phyloP scores from a whole-genome alignment of 1,140 invertebrate species.

The Helicoverpa armigera region DNA sequence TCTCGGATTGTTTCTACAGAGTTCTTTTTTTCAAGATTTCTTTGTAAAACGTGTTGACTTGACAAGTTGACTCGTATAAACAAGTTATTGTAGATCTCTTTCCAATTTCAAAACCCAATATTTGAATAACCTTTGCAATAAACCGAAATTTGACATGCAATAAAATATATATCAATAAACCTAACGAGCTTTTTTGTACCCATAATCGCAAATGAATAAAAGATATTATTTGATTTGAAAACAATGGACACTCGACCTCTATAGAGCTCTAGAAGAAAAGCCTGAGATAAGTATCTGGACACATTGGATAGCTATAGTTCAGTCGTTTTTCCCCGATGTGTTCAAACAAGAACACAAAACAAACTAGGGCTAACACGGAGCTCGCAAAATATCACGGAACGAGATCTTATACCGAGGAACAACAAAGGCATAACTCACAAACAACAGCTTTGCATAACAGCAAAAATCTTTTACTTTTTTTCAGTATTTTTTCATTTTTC shows the following conservation, averaged over 20 bases:
- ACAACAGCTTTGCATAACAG: constrained; percentile 36
- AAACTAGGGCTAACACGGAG: neutral
- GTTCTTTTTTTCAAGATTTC: neutral
- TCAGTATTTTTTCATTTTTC: neutral
- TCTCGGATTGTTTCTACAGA: neutral
- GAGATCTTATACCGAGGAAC: neutral
- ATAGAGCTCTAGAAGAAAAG: neutral
- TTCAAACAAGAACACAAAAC: constrained; percentile 15
- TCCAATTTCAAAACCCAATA: too few relatives aligned
- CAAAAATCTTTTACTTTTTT: constrained; percentile 13
- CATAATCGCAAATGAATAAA: too few relatives aligned
- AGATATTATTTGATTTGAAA: too few relatives aligned
- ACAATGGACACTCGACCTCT: neutral
- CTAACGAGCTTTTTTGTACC: too few relatives aligned
- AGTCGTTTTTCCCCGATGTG: neutral
- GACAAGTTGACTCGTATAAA: too few relatives aligned
- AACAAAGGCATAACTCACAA: constrained; percentile 32
- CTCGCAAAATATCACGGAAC: constrained; percentile 34
- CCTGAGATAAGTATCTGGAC: neutral
- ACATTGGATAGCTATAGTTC: constrained; percentile 17
- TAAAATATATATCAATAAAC: too few relatives aligned
- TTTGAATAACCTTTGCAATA: too few relatives aligned
- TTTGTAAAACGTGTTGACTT: neutral
- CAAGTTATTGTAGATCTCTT: too few relatives aligned
- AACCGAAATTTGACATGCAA: too few relatives aligned